These are phyloP conservation scores for Micromesistius poutassou DNA, from an alignment of 2,797 vertebrate genomes.

Conservation along the genomic window DNA sequence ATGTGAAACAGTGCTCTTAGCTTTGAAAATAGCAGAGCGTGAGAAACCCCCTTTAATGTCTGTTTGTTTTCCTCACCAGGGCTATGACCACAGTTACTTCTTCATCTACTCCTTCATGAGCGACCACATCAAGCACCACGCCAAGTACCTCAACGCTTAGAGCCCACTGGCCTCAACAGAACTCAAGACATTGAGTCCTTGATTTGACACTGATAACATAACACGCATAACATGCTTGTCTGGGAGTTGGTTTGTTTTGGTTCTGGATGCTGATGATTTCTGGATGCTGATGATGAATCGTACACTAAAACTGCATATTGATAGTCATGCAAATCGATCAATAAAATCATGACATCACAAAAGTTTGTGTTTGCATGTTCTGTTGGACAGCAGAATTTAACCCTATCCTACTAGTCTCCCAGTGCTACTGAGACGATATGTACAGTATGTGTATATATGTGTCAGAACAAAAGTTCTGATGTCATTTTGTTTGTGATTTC, in stretches of 20 bases:
- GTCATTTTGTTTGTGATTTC: too few species aligned
- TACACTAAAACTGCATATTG: neutral
- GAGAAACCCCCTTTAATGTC: neutral
- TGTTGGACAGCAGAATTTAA: neutral
- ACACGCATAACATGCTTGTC: neutral
- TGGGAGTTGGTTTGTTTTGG: neutral
- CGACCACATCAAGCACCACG: slow-evolving; percentile 94
- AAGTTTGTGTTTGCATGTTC: neutral
- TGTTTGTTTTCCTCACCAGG: slow-evolving; percentile 67
- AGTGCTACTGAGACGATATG: too few species aligned
- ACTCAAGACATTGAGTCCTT: neutral
- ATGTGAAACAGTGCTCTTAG: neutral
- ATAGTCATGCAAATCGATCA: neutral
- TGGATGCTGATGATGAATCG: too few species aligned
- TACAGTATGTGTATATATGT: too few species aligned
- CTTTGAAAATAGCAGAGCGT: neutral
- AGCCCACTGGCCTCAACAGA: slow-evolving; percentile 10
- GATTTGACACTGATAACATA: neutral
- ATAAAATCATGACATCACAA: neutral
- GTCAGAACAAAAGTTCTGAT: too few species aligned
- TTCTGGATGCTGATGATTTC: neutral
- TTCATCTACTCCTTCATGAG: slow-evolving; percentile 90
- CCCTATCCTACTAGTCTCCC: too few species aligned
- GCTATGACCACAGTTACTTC: slow-evolving; percentile 96
- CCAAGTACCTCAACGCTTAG: slow-evolving; percentile 86